phyloP scores from a whole-genome alignment of 2,113 vertebrate genomes.

The Turnix velox region DNA sequence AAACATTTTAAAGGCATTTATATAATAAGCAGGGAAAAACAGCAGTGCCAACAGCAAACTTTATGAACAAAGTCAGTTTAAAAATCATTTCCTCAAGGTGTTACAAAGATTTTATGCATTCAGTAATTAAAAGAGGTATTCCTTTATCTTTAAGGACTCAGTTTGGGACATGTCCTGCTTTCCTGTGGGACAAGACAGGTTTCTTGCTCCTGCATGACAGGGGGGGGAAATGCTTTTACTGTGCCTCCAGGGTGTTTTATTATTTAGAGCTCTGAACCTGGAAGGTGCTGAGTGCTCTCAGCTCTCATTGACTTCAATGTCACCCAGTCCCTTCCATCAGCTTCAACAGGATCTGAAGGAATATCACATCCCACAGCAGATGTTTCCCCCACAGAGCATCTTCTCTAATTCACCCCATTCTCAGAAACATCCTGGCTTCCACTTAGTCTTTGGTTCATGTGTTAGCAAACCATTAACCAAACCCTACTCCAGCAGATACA shows the following conservation, averaged over 20 bases:
- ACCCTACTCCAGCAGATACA: background rate
- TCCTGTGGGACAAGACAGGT: background rate
- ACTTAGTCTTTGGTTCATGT: background rate
- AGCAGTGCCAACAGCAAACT: slow-evolving; percentile 50
- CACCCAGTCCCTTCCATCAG: background rate
- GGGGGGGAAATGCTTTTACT: background rate
- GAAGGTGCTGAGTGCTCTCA: slow-evolving; percentile 35
- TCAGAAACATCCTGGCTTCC: background rate
- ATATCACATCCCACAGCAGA: background rate
- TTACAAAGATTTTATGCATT: background rate
- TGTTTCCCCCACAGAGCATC: background rate
- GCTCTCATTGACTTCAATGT: background rate
- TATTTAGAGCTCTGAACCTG: slow-evolving; percentile 30
- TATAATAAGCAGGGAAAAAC: slow-evolving; percentile 5
- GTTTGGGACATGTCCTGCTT: background rate
- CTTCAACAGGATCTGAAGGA: background rate
- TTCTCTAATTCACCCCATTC: background rate
- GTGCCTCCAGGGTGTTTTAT: background rate
- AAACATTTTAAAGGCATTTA: slow-evolving; percentile 54
- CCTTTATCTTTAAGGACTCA: background rate
- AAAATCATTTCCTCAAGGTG: slow-evolving; percentile 26
- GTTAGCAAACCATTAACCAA: background rate
- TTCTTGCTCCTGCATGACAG: background rate
- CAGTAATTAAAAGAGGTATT: background rate
- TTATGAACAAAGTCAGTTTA: slow-evolving; percentile 7